Percentiles rank a stretch among this genome's conserved stretches.
Conservation (phyloP, 2,113 vertebrate genomes). For the Aldabrachelys gigantea region DNA sequence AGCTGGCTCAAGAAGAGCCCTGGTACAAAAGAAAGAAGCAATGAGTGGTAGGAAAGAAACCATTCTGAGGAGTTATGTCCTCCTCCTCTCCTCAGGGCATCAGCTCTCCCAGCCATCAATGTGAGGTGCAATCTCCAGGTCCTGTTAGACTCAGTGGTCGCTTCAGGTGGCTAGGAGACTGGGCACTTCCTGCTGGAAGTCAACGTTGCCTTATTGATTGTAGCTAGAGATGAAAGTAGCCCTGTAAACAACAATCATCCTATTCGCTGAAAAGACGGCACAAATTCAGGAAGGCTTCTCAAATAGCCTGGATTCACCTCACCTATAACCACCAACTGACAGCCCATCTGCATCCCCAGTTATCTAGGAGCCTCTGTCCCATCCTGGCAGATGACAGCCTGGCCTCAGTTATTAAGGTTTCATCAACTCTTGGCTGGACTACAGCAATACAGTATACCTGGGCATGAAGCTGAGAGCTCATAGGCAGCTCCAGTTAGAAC, state of each 20-base stretch:
- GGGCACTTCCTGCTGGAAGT: neutral
- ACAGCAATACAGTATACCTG: neutral
- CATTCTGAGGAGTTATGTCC: neutral
- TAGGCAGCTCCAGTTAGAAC: neutral
- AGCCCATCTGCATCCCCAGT: too few relatives aligned
- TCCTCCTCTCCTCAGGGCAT: neutral
- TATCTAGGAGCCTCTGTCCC: too few relatives aligned
- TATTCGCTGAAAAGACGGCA: neutral
- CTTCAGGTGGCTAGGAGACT: neutral
- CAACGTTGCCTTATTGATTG: neutral
- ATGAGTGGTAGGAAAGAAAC: neutral
- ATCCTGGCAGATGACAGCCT: neutral
- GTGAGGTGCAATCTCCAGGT: neutral
- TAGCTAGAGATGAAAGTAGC: neutral
- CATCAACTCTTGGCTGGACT: neutral
- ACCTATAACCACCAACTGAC: too few relatives aligned
- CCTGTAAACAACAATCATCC: neutral
- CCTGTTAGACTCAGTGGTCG: neutral
- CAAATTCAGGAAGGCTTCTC: neutral
- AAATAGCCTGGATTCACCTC: neutral
- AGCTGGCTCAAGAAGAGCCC: neutral
- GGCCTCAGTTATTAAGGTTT: neutral
- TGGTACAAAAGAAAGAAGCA: neutral
- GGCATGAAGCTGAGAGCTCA: neutral
- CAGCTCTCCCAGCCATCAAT: neutral